phyloP scores from a whole-genome alignment of 1,140 invertebrate species.

The Trialeurodes vaporariorum region DNA sequence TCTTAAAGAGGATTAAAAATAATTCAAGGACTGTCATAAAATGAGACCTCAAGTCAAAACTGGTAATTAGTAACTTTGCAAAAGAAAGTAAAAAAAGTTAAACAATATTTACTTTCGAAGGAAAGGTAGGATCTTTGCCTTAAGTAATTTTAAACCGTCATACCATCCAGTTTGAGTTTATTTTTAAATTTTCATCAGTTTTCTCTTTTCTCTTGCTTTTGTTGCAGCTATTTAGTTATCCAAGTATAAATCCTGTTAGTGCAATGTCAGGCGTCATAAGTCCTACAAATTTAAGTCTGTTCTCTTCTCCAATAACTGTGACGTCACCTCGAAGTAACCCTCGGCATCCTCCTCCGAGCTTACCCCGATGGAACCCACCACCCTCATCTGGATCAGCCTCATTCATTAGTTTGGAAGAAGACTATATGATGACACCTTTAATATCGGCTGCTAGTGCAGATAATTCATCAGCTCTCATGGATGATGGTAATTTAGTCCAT shows the following conservation, averaged over 20 bases:
- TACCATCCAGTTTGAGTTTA: no score
- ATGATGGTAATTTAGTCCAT: constrained; percentile 24
- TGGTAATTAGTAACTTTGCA: no score
- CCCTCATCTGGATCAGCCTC: constrained; percentile 18
- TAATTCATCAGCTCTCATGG: constrained; percentile 20
- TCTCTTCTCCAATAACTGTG: constrained; percentile 52
- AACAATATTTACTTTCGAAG: no score
- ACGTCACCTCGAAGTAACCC: constrained; percentile 32
- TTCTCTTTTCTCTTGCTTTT: no score
- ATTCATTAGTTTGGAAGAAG: constrained; percentile 81
- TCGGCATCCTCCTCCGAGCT: constrained; percentile 46
- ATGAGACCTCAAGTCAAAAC: no score
- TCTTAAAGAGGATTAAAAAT: no score
- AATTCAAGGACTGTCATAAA: no score
- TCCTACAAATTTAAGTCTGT: constrained; percentile 77
- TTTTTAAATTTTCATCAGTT: no score
- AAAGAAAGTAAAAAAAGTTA: no score
- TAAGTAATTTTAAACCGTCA: no score
- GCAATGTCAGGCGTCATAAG: constrained; percentile 72
- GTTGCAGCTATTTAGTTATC: constrained; percentile 78
- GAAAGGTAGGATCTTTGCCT: no score
- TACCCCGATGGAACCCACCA: constrained; percentile 67
- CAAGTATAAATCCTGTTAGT: constrained; percentile 60
- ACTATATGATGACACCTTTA: constrained; percentile 79
- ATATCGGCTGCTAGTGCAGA: constrained; percentile 35